A percentile compares a stretch with the other conserved stretches of the same genome.
Evolutionary conservation across 2,113 vertebrate species (phyloP).

Genomic region (Pteropus alecto): DNA sequence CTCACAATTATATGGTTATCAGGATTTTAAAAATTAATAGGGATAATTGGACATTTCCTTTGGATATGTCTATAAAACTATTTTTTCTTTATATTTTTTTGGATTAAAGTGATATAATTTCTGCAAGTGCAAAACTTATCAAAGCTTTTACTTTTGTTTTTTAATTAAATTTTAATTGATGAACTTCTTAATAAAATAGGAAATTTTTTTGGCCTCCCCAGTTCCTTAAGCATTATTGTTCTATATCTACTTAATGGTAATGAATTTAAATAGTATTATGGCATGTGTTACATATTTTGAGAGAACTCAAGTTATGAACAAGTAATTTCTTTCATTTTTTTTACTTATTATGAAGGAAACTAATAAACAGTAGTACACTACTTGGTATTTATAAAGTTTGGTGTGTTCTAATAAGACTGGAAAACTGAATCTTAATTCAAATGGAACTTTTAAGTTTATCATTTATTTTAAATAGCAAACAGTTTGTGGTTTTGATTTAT

Average conservation of each 20-base stretch:
- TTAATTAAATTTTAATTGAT: neutral
- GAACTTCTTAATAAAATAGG: neutral
- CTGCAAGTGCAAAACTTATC: neutral
- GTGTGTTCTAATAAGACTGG: neutral
- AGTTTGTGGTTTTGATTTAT: slow-evolving; percentile 93
- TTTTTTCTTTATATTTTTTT: neutral
- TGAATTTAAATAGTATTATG: neutral
- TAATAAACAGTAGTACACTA: neutral
- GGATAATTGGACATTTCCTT: neutral
- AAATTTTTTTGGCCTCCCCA: neutral
- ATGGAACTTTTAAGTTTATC: slow-evolving; percentile 30
- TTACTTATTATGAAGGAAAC: neutral
- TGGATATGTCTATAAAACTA: neutral
- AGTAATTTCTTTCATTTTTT: neutral
- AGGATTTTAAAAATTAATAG: neutral
- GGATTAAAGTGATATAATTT: neutral
- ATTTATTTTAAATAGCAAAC: slow-evolving; percentile 89
- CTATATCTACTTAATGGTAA: neutral
- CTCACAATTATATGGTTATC: neutral
- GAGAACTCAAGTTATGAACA: neutral
- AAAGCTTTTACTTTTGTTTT: neutral
- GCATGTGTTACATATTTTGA: neutral
- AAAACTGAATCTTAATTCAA: slow-evolving; percentile 41
- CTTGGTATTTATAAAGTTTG: slow-evolving; percentile 14
- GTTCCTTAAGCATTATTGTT: neutral